phyloP scores from a whole-genome alignment of 1,140 invertebrate species.

The Whitmania pigra region DNA sequence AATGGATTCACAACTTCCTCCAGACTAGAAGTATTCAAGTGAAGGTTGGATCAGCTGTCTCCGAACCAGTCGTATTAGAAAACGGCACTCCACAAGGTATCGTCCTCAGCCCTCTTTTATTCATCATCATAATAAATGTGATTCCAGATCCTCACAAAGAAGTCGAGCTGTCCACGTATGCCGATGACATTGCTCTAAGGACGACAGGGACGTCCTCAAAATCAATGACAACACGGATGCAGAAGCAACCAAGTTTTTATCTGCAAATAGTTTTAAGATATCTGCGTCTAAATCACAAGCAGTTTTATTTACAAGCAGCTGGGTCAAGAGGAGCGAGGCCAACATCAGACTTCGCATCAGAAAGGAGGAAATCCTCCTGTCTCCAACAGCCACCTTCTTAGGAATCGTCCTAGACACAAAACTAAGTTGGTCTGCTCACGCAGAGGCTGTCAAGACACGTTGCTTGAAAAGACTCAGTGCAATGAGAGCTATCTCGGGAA shows the following conservation, averaged over 20 bases:
- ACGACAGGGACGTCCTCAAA: not conserved
- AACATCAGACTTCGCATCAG: not conserved
- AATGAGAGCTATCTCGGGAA: not conserved
- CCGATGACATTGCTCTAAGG: not conserved
- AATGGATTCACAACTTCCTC: conserved; percentile 2
- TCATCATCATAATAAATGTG: not conserved
- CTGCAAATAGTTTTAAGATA: no score
- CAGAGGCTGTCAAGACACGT: not conserved
- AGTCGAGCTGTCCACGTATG: not conserved
- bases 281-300: no score
- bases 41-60: not conserved
- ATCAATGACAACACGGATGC: no score
- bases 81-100: conserved; percentile 10
- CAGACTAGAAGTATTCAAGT: not conserved
- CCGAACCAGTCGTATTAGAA: not conserved
- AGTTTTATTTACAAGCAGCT: not conserved
- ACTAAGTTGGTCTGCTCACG: conserved; percentile 1
- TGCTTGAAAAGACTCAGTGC: not conserved
- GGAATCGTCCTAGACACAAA: not conserved
- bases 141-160: not conserved
- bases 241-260: no score
- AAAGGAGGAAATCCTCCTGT: not conserved
- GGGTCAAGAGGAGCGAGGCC: not conserved
- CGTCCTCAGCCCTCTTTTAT: not conserved
- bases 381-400: no score